Percentiles rank a stretch among this genome's conserved stretches.
Evolutionary conservation across 2,888 invertebrate genomes (phyloP).

Genomic region (Patella depressa): DNA sequence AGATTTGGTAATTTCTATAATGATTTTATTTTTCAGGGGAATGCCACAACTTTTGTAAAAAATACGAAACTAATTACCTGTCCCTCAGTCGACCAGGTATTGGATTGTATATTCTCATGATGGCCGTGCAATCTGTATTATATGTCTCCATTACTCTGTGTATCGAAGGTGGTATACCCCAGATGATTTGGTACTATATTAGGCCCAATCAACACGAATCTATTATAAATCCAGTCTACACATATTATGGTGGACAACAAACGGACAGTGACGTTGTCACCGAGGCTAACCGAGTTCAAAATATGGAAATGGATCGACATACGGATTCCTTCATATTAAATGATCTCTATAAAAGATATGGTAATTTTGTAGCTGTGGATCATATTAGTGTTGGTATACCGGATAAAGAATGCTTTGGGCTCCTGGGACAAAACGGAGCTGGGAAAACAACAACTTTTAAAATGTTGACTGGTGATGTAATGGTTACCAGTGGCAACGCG

Average conservation of each 20-base stretch:
- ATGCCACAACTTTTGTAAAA: constrained; percentile 43
- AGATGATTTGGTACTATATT: constrained; percentile 27
- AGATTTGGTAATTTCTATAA: neutral
- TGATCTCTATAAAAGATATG: constrained; percentile 80
- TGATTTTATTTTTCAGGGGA: neutral
- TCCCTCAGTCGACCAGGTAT: constrained; percentile 81
- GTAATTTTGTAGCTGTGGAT: constrained; percentile 72
- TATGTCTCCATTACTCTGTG: constrained; percentile 78
- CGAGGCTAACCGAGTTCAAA: no score
- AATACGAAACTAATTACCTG: constrained; percentile 74
- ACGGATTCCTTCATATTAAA: constrained; percentile 63
- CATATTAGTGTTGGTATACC: constrained; percentile 62
- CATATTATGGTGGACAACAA: neutral
- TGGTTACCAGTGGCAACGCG: constrained; percentile 74
- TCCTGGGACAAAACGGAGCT: constrained; percentile 88
- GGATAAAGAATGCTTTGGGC: constrained; percentile 82
- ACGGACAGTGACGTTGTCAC: no score
- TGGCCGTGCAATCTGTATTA: constrained; percentile 75
- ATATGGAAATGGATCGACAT: no score
- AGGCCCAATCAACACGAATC: constrained; percentile 20
- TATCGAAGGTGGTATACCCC: constrained; percentile 73
- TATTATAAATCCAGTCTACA: neutral
- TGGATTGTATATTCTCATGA: constrained; percentile 78
- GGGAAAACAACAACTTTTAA: constrained; percentile 91
- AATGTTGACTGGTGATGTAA: constrained; percentile 76